These are phyloP conservation scores for Ceratoteleas bidentatus DNA, from an alignment of 1,140 invertebrate species.

Conservation along the genomic window DNA sequence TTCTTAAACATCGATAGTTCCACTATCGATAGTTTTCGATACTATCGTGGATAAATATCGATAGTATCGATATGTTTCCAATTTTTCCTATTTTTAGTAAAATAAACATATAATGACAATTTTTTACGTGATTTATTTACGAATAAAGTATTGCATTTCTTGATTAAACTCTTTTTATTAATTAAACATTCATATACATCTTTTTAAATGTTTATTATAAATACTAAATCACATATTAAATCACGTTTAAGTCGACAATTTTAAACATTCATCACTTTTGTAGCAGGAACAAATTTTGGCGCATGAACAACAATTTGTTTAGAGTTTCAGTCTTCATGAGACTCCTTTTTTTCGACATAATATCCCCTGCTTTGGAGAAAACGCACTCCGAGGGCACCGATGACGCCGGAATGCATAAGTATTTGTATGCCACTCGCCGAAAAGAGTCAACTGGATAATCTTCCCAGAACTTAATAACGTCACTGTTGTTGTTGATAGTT, in stretches of 20 bases:
- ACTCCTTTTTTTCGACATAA: slow-evolving; percentile 23
- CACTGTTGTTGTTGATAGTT: slow-evolving; percentile 1
- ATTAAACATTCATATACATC: not conserved
- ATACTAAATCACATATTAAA: not conserved
- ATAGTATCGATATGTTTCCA: too few relatives aligned
- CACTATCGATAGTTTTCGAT: too few relatives aligned
- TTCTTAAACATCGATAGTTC: too few relatives aligned
- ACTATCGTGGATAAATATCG: too few relatives aligned
- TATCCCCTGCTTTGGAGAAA: slow-evolving; percentile 75
- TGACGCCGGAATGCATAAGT: slow-evolving; percentile 71
- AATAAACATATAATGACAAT: too few relatives aligned
- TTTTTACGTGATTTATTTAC: not conserved
- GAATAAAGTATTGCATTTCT: not conserved
- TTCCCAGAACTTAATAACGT: slow-evolving; percentile 18
- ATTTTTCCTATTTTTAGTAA: too few relatives aligned
- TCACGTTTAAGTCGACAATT: not conserved
- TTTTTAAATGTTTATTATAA: not conserved
- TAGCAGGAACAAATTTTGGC: not conserved
- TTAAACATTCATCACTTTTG: not conserved
- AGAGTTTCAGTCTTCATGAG: not conserved
- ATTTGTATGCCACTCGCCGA: slow-evolving; percentile 55
- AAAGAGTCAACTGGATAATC: slow-evolving; percentile 1
- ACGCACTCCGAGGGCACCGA: slow-evolving; percentile 67
- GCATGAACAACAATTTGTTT: not conserved
- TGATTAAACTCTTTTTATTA: not conserved